A percentile compares a stretch with the other conserved stretches of the same genome.
Evolutionary conservation across 2,113 vertebrate genomes (phyloP).

Genomic region (Peromyscus maniculatus): DNA sequence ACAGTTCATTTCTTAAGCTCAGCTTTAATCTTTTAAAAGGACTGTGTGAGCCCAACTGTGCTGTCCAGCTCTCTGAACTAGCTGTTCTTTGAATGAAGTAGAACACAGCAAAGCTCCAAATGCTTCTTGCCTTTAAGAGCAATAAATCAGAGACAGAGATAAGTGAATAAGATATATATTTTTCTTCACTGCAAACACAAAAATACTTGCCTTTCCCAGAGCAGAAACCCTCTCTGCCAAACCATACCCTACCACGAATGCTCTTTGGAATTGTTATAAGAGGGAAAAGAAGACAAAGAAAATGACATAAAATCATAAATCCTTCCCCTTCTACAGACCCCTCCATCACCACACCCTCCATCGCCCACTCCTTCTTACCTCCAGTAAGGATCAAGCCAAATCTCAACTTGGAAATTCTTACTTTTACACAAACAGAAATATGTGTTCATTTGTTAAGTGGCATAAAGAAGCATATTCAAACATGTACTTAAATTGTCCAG

Average conservation of each 20-base stretch:
- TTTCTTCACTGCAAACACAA: conserved; percentile 13
- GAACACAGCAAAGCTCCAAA: conserved; percentile 48
- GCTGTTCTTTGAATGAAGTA: neutral
- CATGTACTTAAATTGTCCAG: conserved; percentile 50
- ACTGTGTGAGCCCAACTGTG: neutral
- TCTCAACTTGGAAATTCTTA: conserved; percentile 37
- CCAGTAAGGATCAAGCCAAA: conserved; percentile 39
- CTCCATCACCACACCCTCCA: neutral
- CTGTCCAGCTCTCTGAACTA: neutral
- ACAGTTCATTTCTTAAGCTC: conserved; percentile 38
- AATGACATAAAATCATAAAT: neutral
- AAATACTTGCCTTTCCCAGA: conserved; percentile 37
- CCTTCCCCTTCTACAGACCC: neutral
- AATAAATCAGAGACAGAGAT: conserved; percentile 31
- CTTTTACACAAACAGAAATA: conserved; percentile 25
- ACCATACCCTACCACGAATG: neutral
- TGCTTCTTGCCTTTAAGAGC: conserved; percentile 43
- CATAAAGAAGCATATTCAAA: conserved; percentile 22
- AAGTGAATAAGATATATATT: neutral
- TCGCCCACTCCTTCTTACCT: neutral
- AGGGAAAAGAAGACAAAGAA: neutral
- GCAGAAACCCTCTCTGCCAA: neutral
- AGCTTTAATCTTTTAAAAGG: conserved; percentile 64
- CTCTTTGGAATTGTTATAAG: neutral
- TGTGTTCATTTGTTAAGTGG: conserved; percentile 56